Base-by-base conservation (phyloP, 2,797 vertebrate genomes). In the Gila robusta region DNA sequence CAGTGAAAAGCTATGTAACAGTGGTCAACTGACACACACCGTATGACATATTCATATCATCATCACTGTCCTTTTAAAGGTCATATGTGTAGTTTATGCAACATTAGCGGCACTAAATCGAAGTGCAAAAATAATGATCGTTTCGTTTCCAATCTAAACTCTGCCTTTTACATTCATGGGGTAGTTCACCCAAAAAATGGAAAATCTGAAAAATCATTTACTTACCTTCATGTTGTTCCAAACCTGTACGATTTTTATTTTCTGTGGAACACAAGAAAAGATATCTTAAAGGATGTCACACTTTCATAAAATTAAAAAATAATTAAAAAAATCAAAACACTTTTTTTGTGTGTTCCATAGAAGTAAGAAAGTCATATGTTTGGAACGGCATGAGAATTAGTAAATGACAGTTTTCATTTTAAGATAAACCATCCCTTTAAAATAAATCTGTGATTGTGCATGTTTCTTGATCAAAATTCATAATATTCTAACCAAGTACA, bases 401-500 rank as follows among this genome's bases (percentile, higher is more conserved):
- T 44, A 44, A 41, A 26, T 79, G 16, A 7, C 37, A 64, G 41
- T 4, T 79, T 64, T 47, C 1, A 47, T 66, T 47, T 66, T 79
- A 28, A 32, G 59, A 66, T 66, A 3, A 47, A 79, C 39, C 47
- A 39, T 66, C 39, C 9, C n/a, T 47, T 28, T 79, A 62, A 35
- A 62, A 23, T 32, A 49, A 19, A n/a, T 35, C 21, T 49, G 19
- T 49, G 56, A 74, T 14, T 64, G 16, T 82, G 52, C 28, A 66
- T 81, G 64, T 21, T 35, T 52, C 21, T 37, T 81, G 44, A 69
- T 23, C 28, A 17, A 5, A 37, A 49, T 66, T 74, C 41, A 49
- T 74, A 74, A 83, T 35, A 83, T 52, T 35, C 41, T 83, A 76
- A 83, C 59, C 19, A 66, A 64, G 19, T 52, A 16, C 41, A 64